Evolutionary conservation across 1,140 invertebrate species (phyloP).

Genomic region (Ceratina calcarata): DNA sequence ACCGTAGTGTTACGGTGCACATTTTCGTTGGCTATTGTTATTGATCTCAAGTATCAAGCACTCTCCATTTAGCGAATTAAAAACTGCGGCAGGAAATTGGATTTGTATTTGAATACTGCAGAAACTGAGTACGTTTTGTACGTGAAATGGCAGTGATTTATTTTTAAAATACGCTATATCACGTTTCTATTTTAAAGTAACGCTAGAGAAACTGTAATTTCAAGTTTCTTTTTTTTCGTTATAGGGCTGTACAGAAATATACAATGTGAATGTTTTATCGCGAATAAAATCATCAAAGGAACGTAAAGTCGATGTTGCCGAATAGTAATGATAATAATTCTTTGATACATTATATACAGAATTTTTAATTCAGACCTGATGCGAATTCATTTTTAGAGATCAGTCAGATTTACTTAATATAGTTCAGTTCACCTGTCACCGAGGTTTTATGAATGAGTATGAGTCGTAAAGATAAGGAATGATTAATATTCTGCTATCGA

Average conservation of each 20-base stretch:
- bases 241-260: background rate
- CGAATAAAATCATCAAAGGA: constrained; percentile 3
- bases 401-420: too few relatives aligned
- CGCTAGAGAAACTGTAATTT: background rate
- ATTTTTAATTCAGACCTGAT: too few relatives aligned
- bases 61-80: too few relatives aligned
- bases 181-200: background rate
- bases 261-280: background rate
- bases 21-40: too few relatives aligned
- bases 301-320: background rate
- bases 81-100: background rate
- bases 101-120: background rate
- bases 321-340: constrained; percentile 7
- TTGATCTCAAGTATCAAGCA: too few relatives aligned
- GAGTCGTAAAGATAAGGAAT: too few relatives aligned
- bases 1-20: too few relatives aligned
- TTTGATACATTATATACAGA: background rate
- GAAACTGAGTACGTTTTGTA: background rate
- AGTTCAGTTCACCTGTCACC: too few relatives aligned
- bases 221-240: background rate
- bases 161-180: background rate
- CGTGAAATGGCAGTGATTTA: background rate
- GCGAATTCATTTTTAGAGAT: too few relatives aligned
- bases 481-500: too few relatives aligned
- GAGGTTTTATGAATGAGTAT: too few relatives aligned